Conservation (phyloP, 2,797 vertebrate species). For the Podarcis lilfordi region DNA sequence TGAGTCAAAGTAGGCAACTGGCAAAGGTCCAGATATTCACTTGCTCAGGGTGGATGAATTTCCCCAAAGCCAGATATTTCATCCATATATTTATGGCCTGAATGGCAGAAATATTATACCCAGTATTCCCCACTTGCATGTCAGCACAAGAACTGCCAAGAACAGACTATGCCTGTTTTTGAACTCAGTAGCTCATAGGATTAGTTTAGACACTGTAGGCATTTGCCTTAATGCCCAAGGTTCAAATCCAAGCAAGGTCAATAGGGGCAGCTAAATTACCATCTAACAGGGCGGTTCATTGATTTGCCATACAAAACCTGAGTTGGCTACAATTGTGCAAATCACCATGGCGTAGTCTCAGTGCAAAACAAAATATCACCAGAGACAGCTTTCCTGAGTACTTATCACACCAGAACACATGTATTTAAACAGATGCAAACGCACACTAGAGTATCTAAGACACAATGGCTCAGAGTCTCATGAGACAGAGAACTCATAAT, state of each 20-base stretch:
- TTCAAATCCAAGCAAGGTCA: conserved; percentile 5
- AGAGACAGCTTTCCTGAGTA: not conserved
- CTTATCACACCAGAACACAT: not conserved
- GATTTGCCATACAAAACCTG: not conserved
- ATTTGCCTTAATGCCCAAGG: not conserved
- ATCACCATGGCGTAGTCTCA: not conserved
- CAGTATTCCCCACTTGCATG: conserved; percentile 19
- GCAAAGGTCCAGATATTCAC: conserved; percentile 5
- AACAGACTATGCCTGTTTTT: not conserved
- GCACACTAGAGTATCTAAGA: not conserved
- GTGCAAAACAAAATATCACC: not conserved
- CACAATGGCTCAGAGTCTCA: not conserved
- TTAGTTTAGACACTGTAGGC: not conserved
- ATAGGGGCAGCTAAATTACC: not conserved
- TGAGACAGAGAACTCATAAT: not conserved
- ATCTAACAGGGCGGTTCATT: not conserved
- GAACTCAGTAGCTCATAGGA: conserved; percentile 9
- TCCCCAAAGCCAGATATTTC: not conserved
- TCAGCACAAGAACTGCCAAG: conserved; percentile 20
- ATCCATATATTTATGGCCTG: not conserved
- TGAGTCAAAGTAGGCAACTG: not conserved
- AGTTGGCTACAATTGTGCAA: not conserved
- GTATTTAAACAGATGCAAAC: not conserved
- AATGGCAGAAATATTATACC: not conserved
- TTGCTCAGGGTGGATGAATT: not conserved